Conservation (phyloP, 2,113 vertebrate genomes). For the Cololabis saira region DNA sequence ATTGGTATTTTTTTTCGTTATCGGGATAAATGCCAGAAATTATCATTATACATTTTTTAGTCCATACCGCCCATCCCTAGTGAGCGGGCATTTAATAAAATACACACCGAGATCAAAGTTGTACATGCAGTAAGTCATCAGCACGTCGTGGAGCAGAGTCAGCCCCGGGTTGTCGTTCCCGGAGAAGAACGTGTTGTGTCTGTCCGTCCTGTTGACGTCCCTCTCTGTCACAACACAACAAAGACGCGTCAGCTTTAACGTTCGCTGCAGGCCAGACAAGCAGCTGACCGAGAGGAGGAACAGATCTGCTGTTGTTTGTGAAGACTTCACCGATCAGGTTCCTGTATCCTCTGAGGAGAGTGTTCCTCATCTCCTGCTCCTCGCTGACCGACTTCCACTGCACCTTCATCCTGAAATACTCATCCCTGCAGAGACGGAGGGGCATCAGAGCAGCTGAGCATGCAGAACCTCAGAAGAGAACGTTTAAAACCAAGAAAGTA, state of each 20-base stretch:
- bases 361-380: slow-evolving; percentile 92
- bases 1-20: too few species aligned
- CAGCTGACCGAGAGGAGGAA: not conserved
- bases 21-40: too few species aligned
- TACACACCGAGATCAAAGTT: slow-evolving; percentile 90
- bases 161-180: slow-evolving; percentile 89
- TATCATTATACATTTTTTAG: too few species aligned
- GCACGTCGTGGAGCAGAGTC: slow-evolving; percentile 87
- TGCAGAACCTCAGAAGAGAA: too few species aligned
- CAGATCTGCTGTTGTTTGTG: not conserved
- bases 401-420: slow-evolving; percentile 95
- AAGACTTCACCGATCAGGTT: slow-evolving; percentile 86
- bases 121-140: slow-evolving; percentile 96
- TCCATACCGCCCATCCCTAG: too few species aligned
- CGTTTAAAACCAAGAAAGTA: too few species aligned
- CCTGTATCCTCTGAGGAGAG: slow-evolving; percentile 88
- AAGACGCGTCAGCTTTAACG: slow-evolving; percentile 1
- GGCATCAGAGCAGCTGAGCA: not conserved
- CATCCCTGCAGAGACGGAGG: slow-evolving; percentile 78
- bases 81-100: not conserved
- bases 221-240: slow-evolving; percentile 80
- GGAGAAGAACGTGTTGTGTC: slow-evolving; percentile 91
- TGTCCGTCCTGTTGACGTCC: slow-evolving; percentile 90
- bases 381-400: slow-evolving; percentile 93
- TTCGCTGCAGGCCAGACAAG: not conserved